Percentiles rank a stretch among this genome's conserved stretches.
These are phyloP conservation scores for Amphiprion percula DNA, from an alignment of 2,113 vertebrate genomes.

Conservation along the genomic window DNA sequence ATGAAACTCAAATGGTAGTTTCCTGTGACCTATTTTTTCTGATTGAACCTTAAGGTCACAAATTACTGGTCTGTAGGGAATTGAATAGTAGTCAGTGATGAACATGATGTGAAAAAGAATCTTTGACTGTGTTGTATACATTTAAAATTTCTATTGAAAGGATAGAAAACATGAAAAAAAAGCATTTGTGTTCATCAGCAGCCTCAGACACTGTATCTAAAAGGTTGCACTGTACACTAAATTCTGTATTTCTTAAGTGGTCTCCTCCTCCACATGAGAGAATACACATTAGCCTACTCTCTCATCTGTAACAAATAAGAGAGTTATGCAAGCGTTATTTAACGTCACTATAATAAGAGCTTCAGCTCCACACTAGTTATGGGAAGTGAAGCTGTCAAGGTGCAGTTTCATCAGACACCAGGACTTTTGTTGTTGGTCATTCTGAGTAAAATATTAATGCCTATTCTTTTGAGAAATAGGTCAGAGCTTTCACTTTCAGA, in stretches of 20 bases:
- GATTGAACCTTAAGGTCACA: no score
- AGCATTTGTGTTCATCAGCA: not conserved
- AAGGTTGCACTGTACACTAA: conserved; percentile 18
- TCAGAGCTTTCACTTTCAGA: conserved; percentile 48
- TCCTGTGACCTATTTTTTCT: no score
- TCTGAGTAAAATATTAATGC: conserved; percentile 63
- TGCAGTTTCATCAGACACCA: conserved; percentile 64
- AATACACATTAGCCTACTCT: conserved; percentile 54
- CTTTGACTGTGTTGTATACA: not conserved
- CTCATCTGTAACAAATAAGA: conserved; percentile 73
- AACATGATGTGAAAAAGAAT: no score
- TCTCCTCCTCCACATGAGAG: conserved; percentile 30
- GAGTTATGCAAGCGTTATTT: conserved; percentile 79
- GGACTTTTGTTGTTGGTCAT: conserved; percentile 49
- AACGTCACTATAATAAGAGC: conserved; percentile 75
- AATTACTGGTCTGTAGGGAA: no score
- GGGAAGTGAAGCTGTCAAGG: conserved; percentile 75
- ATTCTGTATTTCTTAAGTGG: conserved; percentile 37
- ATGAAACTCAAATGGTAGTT: no score
- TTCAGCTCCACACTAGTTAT: conserved; percentile 65
- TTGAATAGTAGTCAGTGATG: no score
- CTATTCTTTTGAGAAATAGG: conserved; percentile 46
- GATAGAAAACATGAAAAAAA: not conserved
- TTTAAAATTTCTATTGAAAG: not conserved
- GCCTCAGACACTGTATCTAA: not conserved